These are phyloP conservation scores for Sebastes aleutianus DNA, from an alignment of 2,797 vertebrate species.

Conservation along the genomic window DNA sequence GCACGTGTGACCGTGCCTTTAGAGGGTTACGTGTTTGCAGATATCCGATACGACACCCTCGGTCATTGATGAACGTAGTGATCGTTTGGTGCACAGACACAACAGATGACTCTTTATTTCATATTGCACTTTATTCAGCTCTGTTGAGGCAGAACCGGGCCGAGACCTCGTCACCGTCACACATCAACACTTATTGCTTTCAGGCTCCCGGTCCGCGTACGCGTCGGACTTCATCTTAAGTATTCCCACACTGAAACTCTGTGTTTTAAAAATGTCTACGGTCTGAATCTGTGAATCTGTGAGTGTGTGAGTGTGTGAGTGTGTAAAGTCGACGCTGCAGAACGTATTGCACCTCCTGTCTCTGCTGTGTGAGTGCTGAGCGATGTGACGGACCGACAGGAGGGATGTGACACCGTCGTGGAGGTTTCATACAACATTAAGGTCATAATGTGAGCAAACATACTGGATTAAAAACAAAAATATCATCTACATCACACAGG, in stretches of 20 bases:
- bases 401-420: not conserved
- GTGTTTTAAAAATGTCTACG: not conserved
- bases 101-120: constrained; percentile 38
- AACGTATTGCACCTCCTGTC: constrained; percentile 37
- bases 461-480: constrained; percentile 5
- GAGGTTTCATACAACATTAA: constrained; percentile 2
- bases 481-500: constrained; percentile 1
- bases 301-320: not conserved
- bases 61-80: not conserved
- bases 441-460: constrained; percentile 26
- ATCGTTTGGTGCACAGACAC: not conserved
- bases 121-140: constrained; percentile 88
- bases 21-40: not conserved
- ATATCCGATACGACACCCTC: not conserved
- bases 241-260: constrained; percentile 24
- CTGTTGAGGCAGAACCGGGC: constrained; percentile 42
- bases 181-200: constrained; percentile 81
- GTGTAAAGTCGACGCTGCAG: constrained; percentile 27
- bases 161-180: constrained; percentile 49
- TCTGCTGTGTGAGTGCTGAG: not conserved
- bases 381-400: not conserved
- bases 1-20: too few relatives aligned
- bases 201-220: constrained; percentile 14
- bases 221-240: constrained; percentile 24
- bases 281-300: not conserved